Evolutionary conservation across 2,797 vertebrate genomes (phyloP), one percentile per base, ranked within the genome.

Genomic region (Oreochromis grahami): DNA sequence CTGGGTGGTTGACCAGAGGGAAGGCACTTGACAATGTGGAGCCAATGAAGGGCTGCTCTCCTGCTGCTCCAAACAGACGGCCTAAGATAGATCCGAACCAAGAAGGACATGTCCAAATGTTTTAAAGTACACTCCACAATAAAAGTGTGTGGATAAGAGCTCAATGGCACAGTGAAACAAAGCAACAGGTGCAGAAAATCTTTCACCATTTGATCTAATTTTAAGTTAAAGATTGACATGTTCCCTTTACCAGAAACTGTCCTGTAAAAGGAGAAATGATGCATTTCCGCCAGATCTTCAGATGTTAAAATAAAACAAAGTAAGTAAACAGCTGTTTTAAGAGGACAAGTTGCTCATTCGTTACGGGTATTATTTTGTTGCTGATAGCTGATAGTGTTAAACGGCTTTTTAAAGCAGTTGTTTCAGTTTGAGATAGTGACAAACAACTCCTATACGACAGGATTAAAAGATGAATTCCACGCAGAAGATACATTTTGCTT

Each of bases 11-110:
- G 95, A 98, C 96, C 96, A 98, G 95, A 94, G 98, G 98, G 96
- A 98, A 98, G 96, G 98, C 98, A 97, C 97, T 98, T 96, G 97
- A 97, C 96, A 98, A 95, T 91, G 97, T 97, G 95, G 97, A 97
- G 96, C 97, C 96, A 92, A 97, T 97, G 96, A 98, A 98, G 91
- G 97, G 97, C 95, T 97, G 97, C 87, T 98, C 98, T 93, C 97
- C 97, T 91, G 95, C 95, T 89, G 96, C 94, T 96, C 97, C 97
- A 93, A 98, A 98, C 95, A 98, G 96, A 96, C 97, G 97, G 95
- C 97, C 98, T 98, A 93, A n/a, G 21, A 89, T 3, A 76, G n/a
- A 87, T 26, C 45, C 79, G 81, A 79, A 84, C 21, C 77, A 41
- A 82, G 41, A 5, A 60, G n/a, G 68, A 82, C 8, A 12, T 56